A percentile compares a stretch with the other conserved stretches of the same genome.
phyloP scores from a whole-genome alignment of 2,113 vertebrate genomes.

The Lepus europaeus region DNA sequence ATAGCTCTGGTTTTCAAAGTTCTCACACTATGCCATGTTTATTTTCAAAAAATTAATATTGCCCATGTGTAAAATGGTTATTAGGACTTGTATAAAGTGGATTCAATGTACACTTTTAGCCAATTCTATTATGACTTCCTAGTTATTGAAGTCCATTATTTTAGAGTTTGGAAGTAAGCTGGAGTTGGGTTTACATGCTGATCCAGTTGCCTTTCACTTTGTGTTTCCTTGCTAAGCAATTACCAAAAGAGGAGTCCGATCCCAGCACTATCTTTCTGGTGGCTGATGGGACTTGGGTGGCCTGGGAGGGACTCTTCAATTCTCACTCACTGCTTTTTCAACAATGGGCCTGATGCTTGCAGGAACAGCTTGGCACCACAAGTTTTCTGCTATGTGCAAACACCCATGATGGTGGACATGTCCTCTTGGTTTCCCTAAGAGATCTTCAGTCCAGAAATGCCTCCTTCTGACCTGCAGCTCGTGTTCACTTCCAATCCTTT shows the following conservation, averaged over 20 bases:
- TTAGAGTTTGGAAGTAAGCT: not conserved
- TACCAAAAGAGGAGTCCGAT: not conserved
- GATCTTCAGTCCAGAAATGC: not conserved
- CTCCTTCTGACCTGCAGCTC: not conserved
- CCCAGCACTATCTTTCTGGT: not conserved
- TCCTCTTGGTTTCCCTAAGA: not conserved
- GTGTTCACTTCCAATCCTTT: not conserved
- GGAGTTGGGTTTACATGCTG: not conserved
- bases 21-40: not conserved
- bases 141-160: constrained; percentile 28
- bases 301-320: not conserved
- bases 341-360: not conserved
- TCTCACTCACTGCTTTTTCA: not conserved
- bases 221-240: not conserved
- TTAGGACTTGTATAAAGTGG: not conserved
- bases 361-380: not conserved
- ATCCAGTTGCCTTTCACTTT: not conserved
- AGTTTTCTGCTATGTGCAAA: not conserved
- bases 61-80: not conserved
- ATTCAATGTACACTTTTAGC: not conserved
- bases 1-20: not conserved
- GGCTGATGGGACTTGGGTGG: too few relatives aligned
- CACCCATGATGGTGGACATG: not conserved
- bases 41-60: not conserved
- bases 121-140: not conserved